phyloP scores from a whole-genome alignment of 2,888 invertebrate genomes.

The Trichogramma dendrolimi region DNA sequence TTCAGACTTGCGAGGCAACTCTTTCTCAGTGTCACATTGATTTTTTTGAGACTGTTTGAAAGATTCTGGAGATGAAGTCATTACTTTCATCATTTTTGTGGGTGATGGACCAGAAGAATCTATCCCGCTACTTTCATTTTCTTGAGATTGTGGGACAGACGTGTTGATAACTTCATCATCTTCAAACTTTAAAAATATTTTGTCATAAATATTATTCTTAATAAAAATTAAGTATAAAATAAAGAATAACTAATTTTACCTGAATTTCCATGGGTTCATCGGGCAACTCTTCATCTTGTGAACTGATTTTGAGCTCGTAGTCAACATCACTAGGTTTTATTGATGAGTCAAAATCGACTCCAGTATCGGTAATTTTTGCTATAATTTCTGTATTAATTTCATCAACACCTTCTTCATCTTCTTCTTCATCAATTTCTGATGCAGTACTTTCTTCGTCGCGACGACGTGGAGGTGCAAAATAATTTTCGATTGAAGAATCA shows the following conservation, averaged over 20 bases:
- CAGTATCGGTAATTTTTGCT: too few species aligned
- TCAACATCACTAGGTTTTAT: not conserved
- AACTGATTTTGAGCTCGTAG: not conserved
- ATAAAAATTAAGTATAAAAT: too few species aligned
- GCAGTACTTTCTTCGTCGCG: conserved; percentile 12
- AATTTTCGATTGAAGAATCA: conserved; percentile 9
- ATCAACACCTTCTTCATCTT: conserved; percentile 21
- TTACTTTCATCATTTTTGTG: too few species aligned
- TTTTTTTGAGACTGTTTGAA: too few species aligned
- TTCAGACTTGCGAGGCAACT: too few species aligned
- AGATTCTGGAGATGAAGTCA: too few species aligned
- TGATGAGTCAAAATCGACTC: too few species aligned
- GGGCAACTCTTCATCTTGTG: not conserved
- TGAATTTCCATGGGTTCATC: not conserved
- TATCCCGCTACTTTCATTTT: conserved; percentile 13
- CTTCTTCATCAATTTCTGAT: conserved; percentile 22
- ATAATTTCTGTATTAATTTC: conserved; percentile 1
- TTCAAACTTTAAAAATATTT: too few species aligned
- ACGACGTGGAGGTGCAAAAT: not conserved
- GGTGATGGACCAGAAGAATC: too few species aligned
- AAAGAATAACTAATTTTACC: not conserved
- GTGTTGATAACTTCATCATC: too few species aligned
- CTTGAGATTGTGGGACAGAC: not conserved
- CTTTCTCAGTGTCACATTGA: too few species aligned
- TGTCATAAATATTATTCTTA: too few species aligned